Evolutionary conservation across 2,888 invertebrate genomes (phyloP), one percentile per base, ranked within the genome.

Genomic region (Orchesella flavescens): DNA sequence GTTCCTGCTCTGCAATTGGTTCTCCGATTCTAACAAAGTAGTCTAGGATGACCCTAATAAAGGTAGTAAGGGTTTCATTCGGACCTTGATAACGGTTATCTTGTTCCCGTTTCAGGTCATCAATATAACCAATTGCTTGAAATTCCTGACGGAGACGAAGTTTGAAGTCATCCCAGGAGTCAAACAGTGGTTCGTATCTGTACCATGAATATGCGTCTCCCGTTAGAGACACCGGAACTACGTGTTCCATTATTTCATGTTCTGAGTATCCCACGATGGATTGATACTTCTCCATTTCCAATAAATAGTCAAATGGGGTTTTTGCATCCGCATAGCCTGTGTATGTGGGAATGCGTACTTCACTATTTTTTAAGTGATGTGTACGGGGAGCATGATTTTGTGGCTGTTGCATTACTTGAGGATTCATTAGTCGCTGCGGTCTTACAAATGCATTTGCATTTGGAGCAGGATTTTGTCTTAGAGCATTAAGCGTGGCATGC

Each of bases 171-270:
- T 59, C 19, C 57, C 61, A 82, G n/a, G 9, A 19, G 1, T 15
- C 9, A 49, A 85, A 83, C 0, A 13, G 55, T 15, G 65, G 61
- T 46, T 79, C 74, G 61, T 83, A 65, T 0, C 77, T 46, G 34
- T 74, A 82, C 85, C 85, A 86, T n/a, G 65, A 23, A 43, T 82
- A 85, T 1, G 85, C 85, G 44, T 81, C 83, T 17, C 65, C 71
- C 0, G 46, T 66, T 4, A 86, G 21, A 12, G 85, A 69, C n/a
- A 82, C 44, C 1, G 84, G 85, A n/a, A 86, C 46, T 0, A 86
- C 85, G 12, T 78, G 49, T 19, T 21, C 12, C 13, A 86, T 13
- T 76, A 86, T 71, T 21, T 86, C 69, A 0, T 24, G 61, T 0
- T 80, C 75, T n/a, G 34, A 59, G 53, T 81, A 84, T 82, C 74